Evolutionary conservation across 37 sponge, comb jelly and placozoan species (phyloP), one percentile per base, ranked within the genome.

Genomic region (Beroe ovata): DNA sequence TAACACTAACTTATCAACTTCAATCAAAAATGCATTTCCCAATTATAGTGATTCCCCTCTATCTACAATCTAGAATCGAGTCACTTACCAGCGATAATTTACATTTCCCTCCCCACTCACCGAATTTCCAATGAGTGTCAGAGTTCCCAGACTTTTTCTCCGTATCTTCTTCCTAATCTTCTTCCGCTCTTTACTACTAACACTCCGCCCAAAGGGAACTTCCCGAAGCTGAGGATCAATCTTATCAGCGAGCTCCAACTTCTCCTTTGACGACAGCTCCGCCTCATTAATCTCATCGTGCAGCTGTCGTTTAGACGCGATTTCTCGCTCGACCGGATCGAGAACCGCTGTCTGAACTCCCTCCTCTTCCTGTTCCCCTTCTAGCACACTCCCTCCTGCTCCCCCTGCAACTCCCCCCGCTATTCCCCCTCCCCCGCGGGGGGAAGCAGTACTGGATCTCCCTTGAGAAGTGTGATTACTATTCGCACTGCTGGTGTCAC

Each of bases 41-140:
- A n/a, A n/a, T n/a, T n/a, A n/a, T n/a, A n/a, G n/a, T n/a, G n/a
- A n/a, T n/a, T n/a, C n/a, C n/a, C n/a, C n/a, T n/a, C n/a, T n/a
- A n/a, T n/a, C n/a, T n/a, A n/a, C n/a, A n/a, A 47, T 47, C 54
- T 47, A 47, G 54, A 11, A 47, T 47, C 54, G 11, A 47, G 54
- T 47, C 54, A 6, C 54, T 11, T 47, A n/a, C n/a, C n/a, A n/a
- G n/a, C n/a, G n/a, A n/a, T n/a, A n/a, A n/a, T n/a, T n/a, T n/a
- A n/a, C n/a, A n/a, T n/a, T n/a, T n/a, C n/a, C n/a, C n/a, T n/a
- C n/a, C 11, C 54, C 11, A 47, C 54, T 47, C 35, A 77, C 84
- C 84, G 84, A 42, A 54, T 77, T 77, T 2, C 84, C 84, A 40
- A 77, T 20, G 23, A 77, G 84, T 19, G 84, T 77, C 1, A 77